phyloP scores from a whole-genome alignment of 2,113 vertebrate species.

The Zapus hudsonius region DNA sequence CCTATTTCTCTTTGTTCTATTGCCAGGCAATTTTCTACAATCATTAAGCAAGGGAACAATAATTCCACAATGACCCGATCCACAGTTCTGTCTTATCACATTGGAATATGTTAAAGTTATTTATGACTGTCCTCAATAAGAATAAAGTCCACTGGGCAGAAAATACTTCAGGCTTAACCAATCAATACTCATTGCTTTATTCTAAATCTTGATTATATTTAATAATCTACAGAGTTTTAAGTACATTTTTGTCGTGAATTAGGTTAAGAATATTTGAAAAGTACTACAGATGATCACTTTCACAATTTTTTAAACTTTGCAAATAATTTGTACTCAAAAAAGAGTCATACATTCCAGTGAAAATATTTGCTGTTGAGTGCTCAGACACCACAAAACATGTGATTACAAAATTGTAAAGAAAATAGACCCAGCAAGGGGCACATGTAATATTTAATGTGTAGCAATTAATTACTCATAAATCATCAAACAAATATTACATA shows the following conservation, averaged over 20 bases:
- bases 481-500: not conserved
- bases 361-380: not conserved
- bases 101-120: constrained; percentile 88
- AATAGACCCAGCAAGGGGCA: not conserved
- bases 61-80: constrained; percentile 89
- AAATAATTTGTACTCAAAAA: not conserved
- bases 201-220: constrained; percentile 64
- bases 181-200: constrained; percentile 71
- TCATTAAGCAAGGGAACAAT: constrained; percentile 88
- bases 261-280: constrained; percentile 48
- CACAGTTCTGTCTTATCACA: constrained; percentile 84
- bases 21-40: constrained; percentile 90
- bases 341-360: not conserved
- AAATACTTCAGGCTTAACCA: constrained; percentile 72
- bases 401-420: not conserved
- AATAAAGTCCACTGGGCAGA: constrained; percentile 78
- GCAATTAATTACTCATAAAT: not conserved
- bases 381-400: not conserved
- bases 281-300: not conserved
- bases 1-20: constrained; percentile 87
- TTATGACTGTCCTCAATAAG: constrained; percentile 87
- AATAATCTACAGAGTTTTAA: constrained; percentile 51
- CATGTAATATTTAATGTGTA: not conserved
- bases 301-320: not conserved
- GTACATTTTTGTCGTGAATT: constrained; percentile 59